Percentiles rank a stretch among this genome's conserved stretches.
phyloP scores from a whole-genome alignment of 2,113 vertebrate genomes.

The Ciconia boyciana region DNA sequence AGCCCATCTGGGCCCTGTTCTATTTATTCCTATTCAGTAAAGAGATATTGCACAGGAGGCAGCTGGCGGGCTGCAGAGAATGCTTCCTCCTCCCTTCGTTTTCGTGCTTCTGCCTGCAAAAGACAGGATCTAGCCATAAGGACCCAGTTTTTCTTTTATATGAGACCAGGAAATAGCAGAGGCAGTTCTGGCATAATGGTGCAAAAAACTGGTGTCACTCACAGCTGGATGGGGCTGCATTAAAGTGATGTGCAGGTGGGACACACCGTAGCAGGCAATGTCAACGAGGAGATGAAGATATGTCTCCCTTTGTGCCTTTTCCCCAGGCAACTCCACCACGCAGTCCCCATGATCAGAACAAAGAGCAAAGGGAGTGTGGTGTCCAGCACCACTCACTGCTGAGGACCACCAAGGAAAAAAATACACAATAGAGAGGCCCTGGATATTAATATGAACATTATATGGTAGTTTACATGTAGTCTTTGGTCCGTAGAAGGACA shows the following conservation, averaged over 20 bases:
- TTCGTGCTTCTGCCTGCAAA: neutral
- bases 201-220: neutral
- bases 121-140: neutral
- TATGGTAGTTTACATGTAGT: neutral
- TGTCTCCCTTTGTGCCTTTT: neutral
- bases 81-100: neutral
- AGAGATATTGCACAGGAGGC: neutral
- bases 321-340: neutral
- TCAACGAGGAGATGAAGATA: neutral
- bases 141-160: neutral
- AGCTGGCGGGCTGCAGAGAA: neutral
- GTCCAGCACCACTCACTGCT: neutral
- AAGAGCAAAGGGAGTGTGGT: neutral
- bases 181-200: neutral
- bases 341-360: neutral
- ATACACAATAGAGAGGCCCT: neutral
- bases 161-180: neutral
- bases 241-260: neutral
- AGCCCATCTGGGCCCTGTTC: neutral
- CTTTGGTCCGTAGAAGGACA: neutral
- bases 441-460: neutral
- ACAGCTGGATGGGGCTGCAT: neutral
- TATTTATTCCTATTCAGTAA: conserved; percentile 10
- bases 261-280: neutral
- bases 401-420: neutral